Conservation (phyloP, 2,888 invertebrate genomes). For the Argyresthia goedartella region DNA sequence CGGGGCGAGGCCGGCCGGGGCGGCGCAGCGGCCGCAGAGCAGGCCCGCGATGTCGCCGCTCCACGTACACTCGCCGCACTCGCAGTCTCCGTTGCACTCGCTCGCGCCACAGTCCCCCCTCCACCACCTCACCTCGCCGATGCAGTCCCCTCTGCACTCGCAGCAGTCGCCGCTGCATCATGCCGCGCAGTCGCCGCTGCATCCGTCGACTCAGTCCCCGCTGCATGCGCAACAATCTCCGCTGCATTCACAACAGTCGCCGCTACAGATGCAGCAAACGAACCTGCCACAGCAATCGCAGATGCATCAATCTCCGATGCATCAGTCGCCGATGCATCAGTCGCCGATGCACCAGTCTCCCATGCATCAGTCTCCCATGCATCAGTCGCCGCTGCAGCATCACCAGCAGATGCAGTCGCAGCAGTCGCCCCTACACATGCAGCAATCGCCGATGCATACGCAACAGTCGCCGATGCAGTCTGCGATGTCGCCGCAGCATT, state of each 20-base stretch:
- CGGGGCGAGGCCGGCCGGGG: slow-evolving; percentile 18
- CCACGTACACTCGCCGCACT: slow-evolving; percentile 45
- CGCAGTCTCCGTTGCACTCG: slow-evolving; percentile 16
- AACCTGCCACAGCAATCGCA: slow-evolving; percentile 45
- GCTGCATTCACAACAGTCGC: slow-evolving; percentile 45
- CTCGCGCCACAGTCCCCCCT: slow-evolving; percentile 16
- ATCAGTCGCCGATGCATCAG: slow-evolving; percentile 53
- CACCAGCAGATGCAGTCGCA: slow-evolving; percentile 35
- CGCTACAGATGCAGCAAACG: slow-evolving; percentile 25
- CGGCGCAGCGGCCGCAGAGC: slow-evolving; percentile 27
- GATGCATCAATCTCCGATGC: slow-evolving; percentile 44
- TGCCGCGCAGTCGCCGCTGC: slow-evolving; percentile 38
- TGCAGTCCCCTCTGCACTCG: slow-evolving; percentile 34
- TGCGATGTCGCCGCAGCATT: slow-evolving; percentile 34
- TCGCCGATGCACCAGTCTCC: slow-evolving; percentile 24
- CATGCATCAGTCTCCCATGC: slow-evolving; percentile 30
- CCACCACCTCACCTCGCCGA: slow-evolving; percentile 8
- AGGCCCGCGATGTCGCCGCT: slow-evolving; percentile 54
- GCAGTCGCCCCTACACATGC: slow-evolving; percentile 29
- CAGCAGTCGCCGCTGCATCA: slow-evolving; percentile 13
- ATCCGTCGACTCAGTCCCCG: slow-evolving; percentile 52
- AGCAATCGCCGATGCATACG: slow-evolving; percentile 14
- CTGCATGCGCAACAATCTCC: slow-evolving; percentile 55
- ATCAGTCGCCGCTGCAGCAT: slow-evolving; percentile 16
- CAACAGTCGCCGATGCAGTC: slow-evolving; percentile 14